Conservation (phyloP, 2,797 vertebrate genomes). For the Zalophus californianus region DNA sequence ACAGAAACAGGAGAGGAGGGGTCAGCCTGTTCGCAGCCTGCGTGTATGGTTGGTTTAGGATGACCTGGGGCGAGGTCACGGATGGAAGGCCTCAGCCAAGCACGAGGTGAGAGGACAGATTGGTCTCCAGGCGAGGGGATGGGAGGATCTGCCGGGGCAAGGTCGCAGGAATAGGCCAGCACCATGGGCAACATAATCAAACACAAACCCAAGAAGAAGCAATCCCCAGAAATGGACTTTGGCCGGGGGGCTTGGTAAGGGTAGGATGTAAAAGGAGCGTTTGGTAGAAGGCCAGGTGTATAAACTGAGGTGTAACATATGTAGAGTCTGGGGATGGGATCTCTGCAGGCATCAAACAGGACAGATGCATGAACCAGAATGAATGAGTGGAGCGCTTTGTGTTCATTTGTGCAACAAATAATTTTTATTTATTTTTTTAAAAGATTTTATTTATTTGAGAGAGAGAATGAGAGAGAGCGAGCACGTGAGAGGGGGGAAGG, state of each 20-base stretch:
- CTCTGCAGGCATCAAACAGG: not conserved
- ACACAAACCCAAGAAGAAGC: not conserved
- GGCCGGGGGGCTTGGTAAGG: accelerated
- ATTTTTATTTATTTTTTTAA: not conserved
- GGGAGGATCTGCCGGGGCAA: too few relatives aligned
- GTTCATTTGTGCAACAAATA: not conserved
- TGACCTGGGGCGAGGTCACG: too few relatives aligned
- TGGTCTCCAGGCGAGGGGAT: not conserved
- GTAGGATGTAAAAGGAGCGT: not conserved
- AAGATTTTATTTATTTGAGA: not conserved
- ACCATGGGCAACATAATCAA: not conserved
- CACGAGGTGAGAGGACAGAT: not conserved
- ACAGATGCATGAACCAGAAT: not conserved
- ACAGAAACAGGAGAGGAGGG: not conserved
- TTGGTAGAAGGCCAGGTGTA: not conserved
- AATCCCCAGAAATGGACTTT: not conserved
- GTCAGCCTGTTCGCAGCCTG: not conserved
- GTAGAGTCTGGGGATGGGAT: too few relatives aligned
- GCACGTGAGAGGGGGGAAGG: not conserved
- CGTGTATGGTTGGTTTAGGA: not conserved
- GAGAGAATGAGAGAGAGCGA: not conserved
- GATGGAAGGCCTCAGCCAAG: not conserved
- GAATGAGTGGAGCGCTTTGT: not conserved
- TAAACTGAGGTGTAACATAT: not conserved
- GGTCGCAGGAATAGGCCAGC: not conserved